Base-by-base conservation (phyloP, 2,888 invertebrate species). In the Harpagoxenus sublaevis region DNA sequence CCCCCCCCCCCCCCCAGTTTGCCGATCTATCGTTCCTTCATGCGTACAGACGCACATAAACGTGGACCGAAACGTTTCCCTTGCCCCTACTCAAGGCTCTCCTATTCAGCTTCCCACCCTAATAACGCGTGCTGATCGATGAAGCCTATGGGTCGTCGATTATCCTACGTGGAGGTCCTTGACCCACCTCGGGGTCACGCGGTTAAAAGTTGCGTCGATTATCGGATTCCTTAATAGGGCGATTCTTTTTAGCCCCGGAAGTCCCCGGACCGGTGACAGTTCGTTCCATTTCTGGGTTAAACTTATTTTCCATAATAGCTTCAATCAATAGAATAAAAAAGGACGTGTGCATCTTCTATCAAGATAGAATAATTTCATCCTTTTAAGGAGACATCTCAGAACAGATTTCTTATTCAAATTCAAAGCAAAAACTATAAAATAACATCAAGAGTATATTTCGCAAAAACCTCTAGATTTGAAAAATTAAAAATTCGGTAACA, bases 1-100 rank as follows among this genome's bases (percentile, higher is more conserved):
- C 66, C 87, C 87, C 2, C 9, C 9, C 23, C 9, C 9, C 53
- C 78, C 23, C 23, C 23, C 23, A 39, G 57, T 68, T 79, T 55
- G 45, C 74, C 71, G 62, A 75, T 83, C 87, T 85, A 85, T 85
- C 87, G 86, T 86, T 90, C 84, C 84, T 85, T 87, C 79, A 75
- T 81, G 79, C 79, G 65, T 87, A 75, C 83, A 60, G 42, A 74
- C 82, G 62, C 83, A 79, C 85, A n/a, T 55, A 70, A 55, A 79
- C 57, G 23, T n/a, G 5, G 8, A 42, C 39, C 45, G 18, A 39
- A 48, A 71, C 18, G n/a, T 28, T 48, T 53, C 39, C 23, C 60
- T 71, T 35, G 10, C 18, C 45, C 53, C 12, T 35, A 23, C 15
- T n/a, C 51, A 4, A 9, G 39, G 8, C 2, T n/a, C 51, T 12